These are phyloP conservation scores for Mycetomoellerius zeteki DNA, from an alignment of 1,140 invertebrate genomes.

Conservation along the genomic window DNA sequence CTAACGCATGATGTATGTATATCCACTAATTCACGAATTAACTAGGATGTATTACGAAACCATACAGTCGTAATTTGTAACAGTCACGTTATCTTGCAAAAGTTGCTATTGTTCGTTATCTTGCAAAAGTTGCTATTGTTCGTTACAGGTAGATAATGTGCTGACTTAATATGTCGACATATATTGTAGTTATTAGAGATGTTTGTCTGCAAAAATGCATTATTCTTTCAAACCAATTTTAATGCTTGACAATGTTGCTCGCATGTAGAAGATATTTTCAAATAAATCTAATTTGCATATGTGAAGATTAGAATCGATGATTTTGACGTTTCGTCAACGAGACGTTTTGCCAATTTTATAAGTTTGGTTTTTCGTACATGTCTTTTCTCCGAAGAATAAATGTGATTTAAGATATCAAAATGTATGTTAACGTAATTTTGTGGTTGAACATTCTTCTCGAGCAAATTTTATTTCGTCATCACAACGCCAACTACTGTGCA, in stretches of 20 bases:
- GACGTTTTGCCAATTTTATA: background rate
- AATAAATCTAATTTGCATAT: background rate
- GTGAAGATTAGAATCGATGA: background rate
- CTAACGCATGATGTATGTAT: background rate
- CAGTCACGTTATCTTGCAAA: conserved; percentile 1
- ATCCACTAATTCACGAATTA: conserved; percentile 3
- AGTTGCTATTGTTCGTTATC: conserved; percentile 12
- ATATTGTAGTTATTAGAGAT: background rate
- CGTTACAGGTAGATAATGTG: background rate
- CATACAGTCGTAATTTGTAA: conserved; percentile 17
- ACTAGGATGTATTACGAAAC: conserved; percentile 25
- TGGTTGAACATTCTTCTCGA: background rate
- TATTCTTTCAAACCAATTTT: background rate
- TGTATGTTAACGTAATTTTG: background rate
- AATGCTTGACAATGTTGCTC: background rate
- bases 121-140: conserved; percentile 30
- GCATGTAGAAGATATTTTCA: background rate
- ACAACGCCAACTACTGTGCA: background rate
- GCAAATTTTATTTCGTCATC: background rate
- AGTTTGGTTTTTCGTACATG: background rate
- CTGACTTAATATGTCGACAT: background rate
- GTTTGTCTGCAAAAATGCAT: background rate
- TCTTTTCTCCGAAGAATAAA: background rate
- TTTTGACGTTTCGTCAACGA: background rate
- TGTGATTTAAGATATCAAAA: background rate